Conservation (phyloP, 2,113 vertebrate genomes). For the Bambusicola thoracicus region DNA sequence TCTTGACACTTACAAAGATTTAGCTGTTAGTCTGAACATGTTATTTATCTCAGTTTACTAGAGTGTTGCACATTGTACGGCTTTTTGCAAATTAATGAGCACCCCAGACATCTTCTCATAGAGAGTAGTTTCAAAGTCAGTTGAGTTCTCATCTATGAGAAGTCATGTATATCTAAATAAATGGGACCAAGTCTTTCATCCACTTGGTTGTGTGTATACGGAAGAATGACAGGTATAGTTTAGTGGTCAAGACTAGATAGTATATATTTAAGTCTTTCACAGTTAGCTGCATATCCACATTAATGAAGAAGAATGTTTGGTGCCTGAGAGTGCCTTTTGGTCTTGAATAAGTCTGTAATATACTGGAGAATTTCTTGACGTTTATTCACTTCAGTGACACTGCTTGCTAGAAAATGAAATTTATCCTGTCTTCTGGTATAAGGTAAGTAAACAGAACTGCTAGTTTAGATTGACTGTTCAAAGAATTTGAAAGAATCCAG, state of each 20-base stretch:
- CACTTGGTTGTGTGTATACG: background rate
- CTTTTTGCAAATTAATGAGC: background rate
- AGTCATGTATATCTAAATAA: background rate
- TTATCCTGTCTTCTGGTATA: background rate
- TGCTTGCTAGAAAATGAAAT: background rate
- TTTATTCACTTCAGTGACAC: background rate
- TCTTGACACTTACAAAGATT: background rate
- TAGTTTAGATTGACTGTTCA: background rate
- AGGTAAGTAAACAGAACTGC: background rate
- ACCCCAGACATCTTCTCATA: background rate
- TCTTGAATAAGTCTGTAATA: background rate
- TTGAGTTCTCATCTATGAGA: background rate
- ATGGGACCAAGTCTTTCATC: background rate
- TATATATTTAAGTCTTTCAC: background rate
- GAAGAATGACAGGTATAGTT: background rate
- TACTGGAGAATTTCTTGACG: background rate
- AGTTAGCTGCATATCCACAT: background rate
- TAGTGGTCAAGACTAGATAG: background rate
- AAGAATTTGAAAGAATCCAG: background rate
- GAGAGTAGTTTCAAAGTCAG: background rate
- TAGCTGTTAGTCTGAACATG: background rate
- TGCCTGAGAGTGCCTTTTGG: background rate
- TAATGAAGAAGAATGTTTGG: background rate
- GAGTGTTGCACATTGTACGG: background rate
- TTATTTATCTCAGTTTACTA: background rate